Conservation (phyloP, 92 coral and sea anemone genomes). For the Scolanthus callimorphus region DNA sequence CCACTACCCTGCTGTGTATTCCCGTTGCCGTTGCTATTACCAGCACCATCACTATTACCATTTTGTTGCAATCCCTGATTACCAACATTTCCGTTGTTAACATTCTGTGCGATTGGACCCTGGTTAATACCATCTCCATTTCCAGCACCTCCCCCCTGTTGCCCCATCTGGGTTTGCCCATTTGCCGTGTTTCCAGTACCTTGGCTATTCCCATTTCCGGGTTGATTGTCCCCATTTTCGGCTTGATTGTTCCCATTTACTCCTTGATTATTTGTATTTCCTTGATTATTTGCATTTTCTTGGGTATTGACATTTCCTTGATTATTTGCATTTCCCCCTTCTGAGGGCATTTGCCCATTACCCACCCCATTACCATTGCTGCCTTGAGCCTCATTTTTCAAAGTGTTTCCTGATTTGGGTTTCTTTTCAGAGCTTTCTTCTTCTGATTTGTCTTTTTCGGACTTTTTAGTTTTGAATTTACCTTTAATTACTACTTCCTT, state of each 20-base stretch:
- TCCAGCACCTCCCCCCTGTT: neutral
- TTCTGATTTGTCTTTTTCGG: slow-evolving; percentile 7
- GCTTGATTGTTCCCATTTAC: neutral
- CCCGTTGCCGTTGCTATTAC: no score
- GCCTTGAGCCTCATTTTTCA: neutral
- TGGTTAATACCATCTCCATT: neutral
- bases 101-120: neutral
- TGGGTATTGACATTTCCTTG: neutral
- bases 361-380: neutral
- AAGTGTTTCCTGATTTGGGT: neutral
- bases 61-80: neutral
- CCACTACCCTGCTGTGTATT: neutral
- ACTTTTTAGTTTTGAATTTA: slow-evolving; percentile 10
- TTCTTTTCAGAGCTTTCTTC: neutral
- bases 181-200: neutral
- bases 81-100: neutral
- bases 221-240: neutral
- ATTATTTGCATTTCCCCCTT: neutral
- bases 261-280: neutral
- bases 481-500: slow-evolving; percentile 17
- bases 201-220: neutral
- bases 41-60: no score
- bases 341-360: neutral
- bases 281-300: neutral
- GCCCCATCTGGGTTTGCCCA: neutral